Evolutionary conservation across 2,113 vertebrate species (phyloP).

Genomic region (Oreochromis niloticus): DNA sequence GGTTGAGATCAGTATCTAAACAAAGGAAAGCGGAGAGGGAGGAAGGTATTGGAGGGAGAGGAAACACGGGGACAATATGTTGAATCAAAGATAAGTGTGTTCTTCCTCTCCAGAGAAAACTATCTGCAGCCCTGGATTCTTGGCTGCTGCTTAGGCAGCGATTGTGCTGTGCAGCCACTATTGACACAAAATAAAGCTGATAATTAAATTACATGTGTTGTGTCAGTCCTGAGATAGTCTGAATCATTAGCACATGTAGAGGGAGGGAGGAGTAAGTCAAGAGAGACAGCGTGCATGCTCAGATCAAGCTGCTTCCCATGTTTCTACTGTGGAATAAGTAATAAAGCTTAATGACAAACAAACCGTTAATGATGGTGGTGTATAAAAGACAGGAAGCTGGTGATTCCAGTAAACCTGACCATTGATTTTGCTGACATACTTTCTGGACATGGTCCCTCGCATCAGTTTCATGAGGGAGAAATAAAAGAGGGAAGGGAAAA

Average conservation of each 20-base stretch:
- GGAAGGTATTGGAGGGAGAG: slow-evolving; percentile 11
- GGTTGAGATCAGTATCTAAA: background rate
- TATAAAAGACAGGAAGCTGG: slow-evolving; percentile 16
- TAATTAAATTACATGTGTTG: slow-evolving; percentile 77
- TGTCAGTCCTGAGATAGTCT: slow-evolving; percentile 57
- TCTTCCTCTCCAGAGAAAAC: slow-evolving; percentile 49
- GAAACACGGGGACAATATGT: slow-evolving; percentile 46
- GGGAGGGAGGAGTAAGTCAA: background rate
- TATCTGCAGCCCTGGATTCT: slow-evolving; percentile 50
- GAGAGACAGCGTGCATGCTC: background rate
- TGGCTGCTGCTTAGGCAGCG: slow-evolving; percentile 24
- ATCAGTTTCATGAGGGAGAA: slow-evolving; percentile 45
- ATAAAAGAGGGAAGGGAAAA: slow-evolving; percentile 52
- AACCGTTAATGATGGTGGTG: slow-evolving; percentile 38
- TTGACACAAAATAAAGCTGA: slow-evolving; percentile 72
- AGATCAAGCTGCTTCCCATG: slow-evolving; percentile 10
- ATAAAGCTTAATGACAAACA: slow-evolving; percentile 53
- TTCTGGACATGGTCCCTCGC: slow-evolving; percentile 42
- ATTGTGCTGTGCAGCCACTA: slow-evolving; percentile 57
- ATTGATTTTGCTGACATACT: slow-evolving; percentile 25
- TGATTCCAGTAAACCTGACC: slow-evolving; percentile 28
- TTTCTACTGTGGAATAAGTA: slow-evolving; percentile 11
- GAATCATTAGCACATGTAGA: slow-evolving; percentile 74
- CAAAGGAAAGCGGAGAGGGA: slow-evolving; percentile 11
- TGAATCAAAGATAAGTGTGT: slow-evolving; percentile 53